Evolutionary conservation across 2,888 invertebrate species (phyloP), one percentile per base, ranked within the genome.

Genomic region (Philaethria dido): DNA sequence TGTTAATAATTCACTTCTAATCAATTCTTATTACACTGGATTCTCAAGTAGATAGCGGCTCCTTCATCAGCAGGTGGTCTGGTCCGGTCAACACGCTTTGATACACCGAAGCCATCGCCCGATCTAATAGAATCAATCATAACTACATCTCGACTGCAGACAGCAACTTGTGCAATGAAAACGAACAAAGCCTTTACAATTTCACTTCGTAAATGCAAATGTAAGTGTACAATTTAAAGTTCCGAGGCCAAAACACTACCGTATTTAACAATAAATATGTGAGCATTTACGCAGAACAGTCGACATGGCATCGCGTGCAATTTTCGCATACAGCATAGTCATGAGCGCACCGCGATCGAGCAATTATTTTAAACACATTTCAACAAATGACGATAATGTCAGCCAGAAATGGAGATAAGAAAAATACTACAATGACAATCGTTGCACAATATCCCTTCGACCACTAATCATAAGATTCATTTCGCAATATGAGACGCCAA

Each of bases 321-420:
- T 88, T 88, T 88, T 85, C 82, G 77, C 83, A 84, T 84, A 87
- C 87, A 83, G 83, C 84, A 78, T 80, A 80, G 84, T 84, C 85
- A 88, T 86, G 88, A 80, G 86, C 84, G 81, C 89, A 85, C 84
- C 81, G 86, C 83, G 78, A 82, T 80, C 82, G 81, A 80, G 82
- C 90, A 92, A 92, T 92, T 92, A 92, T 91, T 92, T 91, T 92
- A 92, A 92, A 92, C 83, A 89, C 92, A 88, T 91, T 92, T 92
- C 91, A 90, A 92, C 92, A 91, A 92, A 89, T 88, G 89, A 89
- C 83, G 86, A 86, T 90, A 90, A 91, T 90, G 88, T 87, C 89
- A 87, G 91, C 78, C 81, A 78, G 78, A 79, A 80, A 76, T 76
- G 72, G 77, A 86, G 86, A 88, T 88, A 89, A 87, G 79, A 83